These are phyloP conservation scores for Phalacrocorax aristotelis DNA, from an alignment of 2,113 vertebrate species.

Conservation along the genomic window DNA sequence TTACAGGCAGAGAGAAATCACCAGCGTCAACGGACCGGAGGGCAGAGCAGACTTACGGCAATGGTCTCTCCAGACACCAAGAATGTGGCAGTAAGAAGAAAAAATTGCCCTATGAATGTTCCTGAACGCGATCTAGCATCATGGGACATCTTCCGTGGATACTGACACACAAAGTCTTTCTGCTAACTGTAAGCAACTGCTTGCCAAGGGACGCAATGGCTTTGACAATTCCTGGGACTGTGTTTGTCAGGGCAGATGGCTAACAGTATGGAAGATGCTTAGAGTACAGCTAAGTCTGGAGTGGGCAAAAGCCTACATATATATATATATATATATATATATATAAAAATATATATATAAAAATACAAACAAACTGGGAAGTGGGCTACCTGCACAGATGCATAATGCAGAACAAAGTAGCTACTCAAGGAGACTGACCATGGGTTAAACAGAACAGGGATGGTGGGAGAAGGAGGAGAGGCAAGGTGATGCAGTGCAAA, in stretches of 20 bases:
- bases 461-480: neutral
- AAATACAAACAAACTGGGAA: neutral
- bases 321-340: neutral
- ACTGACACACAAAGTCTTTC: neutral
- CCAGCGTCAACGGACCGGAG: neutral
- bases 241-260: slow-evolving; percentile 6
- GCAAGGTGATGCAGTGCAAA: neutral
- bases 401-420: neutral
- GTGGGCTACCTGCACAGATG: neutral
- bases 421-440: neutral
- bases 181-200: neutral
- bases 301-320: neutral
- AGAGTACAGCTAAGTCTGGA: neutral
- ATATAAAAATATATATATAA: neutral
- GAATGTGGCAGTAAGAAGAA: neutral
- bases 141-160: rapidly evolving
- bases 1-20: neutral
- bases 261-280: neutral
- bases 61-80: neutral
- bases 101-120: neutral
- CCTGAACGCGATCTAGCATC: neutral
- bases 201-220: neutral
- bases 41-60: neutral
- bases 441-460: rapidly evolving
- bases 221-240: neutral